phyloP scores from a whole-genome alignment of 2,113 vertebrate species.

The Montifringilla adamsi region DNA sequence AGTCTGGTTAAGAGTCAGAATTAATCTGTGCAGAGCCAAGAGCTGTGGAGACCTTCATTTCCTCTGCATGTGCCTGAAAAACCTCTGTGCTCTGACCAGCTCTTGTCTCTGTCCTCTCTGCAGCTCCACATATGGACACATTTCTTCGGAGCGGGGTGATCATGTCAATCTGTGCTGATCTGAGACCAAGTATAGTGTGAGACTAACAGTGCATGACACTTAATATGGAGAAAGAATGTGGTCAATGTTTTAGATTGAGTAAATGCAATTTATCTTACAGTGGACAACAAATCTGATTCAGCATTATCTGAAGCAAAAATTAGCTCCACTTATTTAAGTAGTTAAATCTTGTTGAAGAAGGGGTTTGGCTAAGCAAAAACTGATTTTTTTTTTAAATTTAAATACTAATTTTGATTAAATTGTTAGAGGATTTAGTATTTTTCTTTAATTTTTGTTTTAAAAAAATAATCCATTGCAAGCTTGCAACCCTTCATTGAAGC shows the following conservation, averaged over 20 bases:
- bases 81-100: background rate
- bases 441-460: background rate
- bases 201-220: background rate
- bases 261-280: background rate
- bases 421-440: background rate
- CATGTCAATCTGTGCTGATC: background rate
- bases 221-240: background rate
- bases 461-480: background rate
- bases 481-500: background rate
- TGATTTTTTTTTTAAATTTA: rapidly evolving
- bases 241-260: background rate
- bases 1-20: background rate
- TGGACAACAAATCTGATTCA: background rate
- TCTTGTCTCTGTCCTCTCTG: background rate
- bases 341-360: background rate
- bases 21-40: background rate
- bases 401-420: background rate
- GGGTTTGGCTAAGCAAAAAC: background rate
- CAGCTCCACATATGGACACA: background rate
- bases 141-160: rapidly evolving
- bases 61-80: background rate
- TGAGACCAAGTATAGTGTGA: background rate
- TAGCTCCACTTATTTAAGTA: background rate
- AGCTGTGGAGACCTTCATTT: background rate
- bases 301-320: background rate